Percentiles rank a stretch among this genome's conserved stretches.
Conservation (phyloP, 2,888 invertebrate species). For the Chironomus riparius region DNA sequence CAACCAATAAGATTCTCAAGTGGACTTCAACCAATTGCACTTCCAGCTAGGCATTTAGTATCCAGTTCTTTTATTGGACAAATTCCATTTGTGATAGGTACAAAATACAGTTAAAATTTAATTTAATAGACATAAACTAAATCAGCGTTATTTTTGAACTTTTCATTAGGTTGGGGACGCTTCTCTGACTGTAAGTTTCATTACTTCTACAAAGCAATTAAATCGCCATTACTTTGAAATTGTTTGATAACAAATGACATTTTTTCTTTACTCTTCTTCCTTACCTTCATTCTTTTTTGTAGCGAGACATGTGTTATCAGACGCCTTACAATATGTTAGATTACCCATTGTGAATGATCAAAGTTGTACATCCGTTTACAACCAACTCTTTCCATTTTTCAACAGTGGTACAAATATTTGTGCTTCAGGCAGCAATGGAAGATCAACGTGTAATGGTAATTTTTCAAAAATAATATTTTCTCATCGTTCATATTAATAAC, state of each 20-base stretch:
- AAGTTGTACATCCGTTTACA: not conserved
- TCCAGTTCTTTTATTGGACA: not conserved
- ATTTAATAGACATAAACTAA: too few relatives aligned
- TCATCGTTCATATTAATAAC: not conserved
- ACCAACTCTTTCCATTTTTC: not conserved
- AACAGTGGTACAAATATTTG: not conserved
- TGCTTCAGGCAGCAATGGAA: not conserved
- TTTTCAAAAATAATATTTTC: not conserved
- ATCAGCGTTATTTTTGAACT: too few relatives aligned
- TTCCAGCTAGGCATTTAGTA: not conserved
- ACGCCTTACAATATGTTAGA: not conserved
- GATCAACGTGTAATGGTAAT: slow-evolving; percentile 1
- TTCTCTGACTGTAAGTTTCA: not conserved
- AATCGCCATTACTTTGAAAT: too few relatives aligned
- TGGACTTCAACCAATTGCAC: not conserved
- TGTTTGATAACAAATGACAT: too few relatives aligned
- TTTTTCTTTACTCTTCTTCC: too few relatives aligned
- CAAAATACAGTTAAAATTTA: too few relatives aligned
- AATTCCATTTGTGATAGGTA: too few relatives aligned
- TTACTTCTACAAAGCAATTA: too few relatives aligned
- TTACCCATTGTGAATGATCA: slow-evolving; percentile 1
- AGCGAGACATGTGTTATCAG: not conserved
- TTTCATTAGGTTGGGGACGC: not conserved
- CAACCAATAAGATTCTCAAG: not conserved
- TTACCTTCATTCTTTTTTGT: not conserved